Evolutionary conservation across 2,113 vertebrate genomes (phyloP).

Genomic region (Rynchops niger): DNA sequence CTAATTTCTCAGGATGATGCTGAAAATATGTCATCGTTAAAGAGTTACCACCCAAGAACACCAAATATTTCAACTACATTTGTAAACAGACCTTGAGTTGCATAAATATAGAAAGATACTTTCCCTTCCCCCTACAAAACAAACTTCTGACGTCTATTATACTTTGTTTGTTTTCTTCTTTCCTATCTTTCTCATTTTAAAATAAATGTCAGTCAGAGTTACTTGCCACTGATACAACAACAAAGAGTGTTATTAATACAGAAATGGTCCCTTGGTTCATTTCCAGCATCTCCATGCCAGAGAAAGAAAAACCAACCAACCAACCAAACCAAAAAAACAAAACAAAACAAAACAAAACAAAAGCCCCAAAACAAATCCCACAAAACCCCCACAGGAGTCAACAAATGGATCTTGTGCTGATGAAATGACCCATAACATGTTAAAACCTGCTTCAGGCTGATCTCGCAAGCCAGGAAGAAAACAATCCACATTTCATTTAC

Average conservation of each 20-base stretch:
- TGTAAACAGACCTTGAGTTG: not conserved
- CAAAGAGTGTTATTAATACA: not conserved
- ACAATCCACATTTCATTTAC: not conserved
- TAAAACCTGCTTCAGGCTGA: not conserved
- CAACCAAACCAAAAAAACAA: too few species aligned
- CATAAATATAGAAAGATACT: not conserved
- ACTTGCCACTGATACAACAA: not conserved
- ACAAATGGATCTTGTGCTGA: not conserved
- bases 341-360: too few species aligned
- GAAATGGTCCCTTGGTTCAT: not conserved
- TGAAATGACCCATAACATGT: not conserved
- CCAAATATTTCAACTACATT: not conserved
- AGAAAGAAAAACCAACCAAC: not conserved
- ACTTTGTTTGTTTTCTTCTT: not conserved
- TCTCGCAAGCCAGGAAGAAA: not conserved
- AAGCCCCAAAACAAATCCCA: fast-evolving
- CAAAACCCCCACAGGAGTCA: not conserved
- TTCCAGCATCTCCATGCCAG: not conserved
- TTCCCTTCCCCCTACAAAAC: not conserved
- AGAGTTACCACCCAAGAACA: not conserved
- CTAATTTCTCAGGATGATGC: not conserved
- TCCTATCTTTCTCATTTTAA: not conserved
- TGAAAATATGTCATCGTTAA: not conserved
- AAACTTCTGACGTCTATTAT: not conserved
- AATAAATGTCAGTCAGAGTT: not conserved